Evolutionary conservation across 2,113 vertebrate species (phyloP).

Genomic region (Loxodonta africana): DNA sequence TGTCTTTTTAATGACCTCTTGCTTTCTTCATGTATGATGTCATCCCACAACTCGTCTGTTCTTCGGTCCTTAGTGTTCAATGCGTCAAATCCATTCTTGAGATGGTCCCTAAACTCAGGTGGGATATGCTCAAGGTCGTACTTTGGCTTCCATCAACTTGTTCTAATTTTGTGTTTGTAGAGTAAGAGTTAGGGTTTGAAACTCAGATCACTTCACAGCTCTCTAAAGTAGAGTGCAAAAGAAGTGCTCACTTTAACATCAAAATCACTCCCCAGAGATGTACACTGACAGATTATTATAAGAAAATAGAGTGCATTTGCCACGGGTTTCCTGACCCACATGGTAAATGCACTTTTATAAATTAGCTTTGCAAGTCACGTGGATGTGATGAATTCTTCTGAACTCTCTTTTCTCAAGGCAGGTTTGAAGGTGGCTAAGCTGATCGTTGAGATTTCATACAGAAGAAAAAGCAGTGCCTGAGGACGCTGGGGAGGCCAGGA

Average conservation of each 20-base stretch:
- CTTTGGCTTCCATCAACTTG: too few species aligned
- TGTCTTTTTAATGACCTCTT: too few species aligned
- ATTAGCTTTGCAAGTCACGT: background rate
- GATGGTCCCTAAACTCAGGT: too few species aligned
- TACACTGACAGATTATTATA: background rate
- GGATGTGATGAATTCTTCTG: background rate
- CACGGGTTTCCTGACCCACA: constrained; percentile 3
- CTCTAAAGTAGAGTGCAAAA: constrained; percentile 67
- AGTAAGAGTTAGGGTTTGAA: constrained; percentile 57
- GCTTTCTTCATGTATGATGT: too few species aligned
- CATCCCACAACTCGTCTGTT: too few species aligned
- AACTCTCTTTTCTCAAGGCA: background rate
- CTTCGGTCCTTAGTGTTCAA: too few species aligned
- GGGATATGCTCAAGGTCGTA: too few species aligned
- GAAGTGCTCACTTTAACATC: constrained; percentile 73
- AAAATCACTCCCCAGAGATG: constrained; percentile 60
- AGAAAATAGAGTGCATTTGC: constrained; percentile 28
- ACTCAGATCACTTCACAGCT: constrained; percentile 64
- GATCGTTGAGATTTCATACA: background rate
- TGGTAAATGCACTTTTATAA: background rate
- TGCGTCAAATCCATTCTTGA: too few species aligned
- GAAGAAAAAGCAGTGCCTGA: background rate
- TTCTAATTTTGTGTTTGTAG: background rate
- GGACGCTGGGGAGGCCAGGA: background rate
- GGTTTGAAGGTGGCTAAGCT: background rate